phyloP scores from a whole-genome alignment of 2,797 vertebrate genomes.

The Smutsia temminckii region DNA sequence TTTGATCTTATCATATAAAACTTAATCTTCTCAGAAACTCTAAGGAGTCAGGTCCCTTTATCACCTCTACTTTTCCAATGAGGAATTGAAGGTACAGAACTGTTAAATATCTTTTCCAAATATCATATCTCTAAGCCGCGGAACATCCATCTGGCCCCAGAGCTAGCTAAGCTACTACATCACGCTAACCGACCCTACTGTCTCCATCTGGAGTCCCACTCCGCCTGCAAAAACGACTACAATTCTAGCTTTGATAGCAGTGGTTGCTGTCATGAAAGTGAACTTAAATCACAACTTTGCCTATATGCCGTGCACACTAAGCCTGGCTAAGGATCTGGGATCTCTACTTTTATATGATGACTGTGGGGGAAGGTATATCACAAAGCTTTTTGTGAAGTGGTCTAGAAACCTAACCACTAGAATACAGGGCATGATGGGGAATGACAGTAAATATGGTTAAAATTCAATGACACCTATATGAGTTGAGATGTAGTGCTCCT shows the following conservation, averaged over 20 bases:
- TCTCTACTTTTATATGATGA: not conserved
- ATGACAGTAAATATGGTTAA: not conserved
- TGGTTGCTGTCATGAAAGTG: not conserved
- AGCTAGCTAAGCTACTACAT: not conserved
- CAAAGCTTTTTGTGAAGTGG: not conserved
- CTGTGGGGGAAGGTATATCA: not conserved
- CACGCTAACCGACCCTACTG: not conserved
- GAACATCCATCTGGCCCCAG: not conserved
- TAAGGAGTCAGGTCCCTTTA: not conserved
- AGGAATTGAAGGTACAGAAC: not conserved
- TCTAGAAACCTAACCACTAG: not conserved
- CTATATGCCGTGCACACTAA: not conserved
- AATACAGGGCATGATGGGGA: not conserved
- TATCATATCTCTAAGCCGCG: not conserved
- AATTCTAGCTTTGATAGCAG: not conserved
- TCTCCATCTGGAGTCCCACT: not conserved
- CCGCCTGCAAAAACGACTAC: not conserved
- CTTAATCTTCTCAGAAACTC: not conserved
- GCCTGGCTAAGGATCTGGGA: not conserved
- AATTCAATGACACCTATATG: not conserved
- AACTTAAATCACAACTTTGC: not conserved
- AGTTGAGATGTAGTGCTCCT: not conserved
- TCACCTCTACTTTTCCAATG: not conserved
- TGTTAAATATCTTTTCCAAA: not conserved
- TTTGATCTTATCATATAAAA: not conserved